These are phyloP conservation scores for Paratilapia polleni DNA, from an alignment of 2,113 vertebrate species.

Conservation along the genomic window DNA sequence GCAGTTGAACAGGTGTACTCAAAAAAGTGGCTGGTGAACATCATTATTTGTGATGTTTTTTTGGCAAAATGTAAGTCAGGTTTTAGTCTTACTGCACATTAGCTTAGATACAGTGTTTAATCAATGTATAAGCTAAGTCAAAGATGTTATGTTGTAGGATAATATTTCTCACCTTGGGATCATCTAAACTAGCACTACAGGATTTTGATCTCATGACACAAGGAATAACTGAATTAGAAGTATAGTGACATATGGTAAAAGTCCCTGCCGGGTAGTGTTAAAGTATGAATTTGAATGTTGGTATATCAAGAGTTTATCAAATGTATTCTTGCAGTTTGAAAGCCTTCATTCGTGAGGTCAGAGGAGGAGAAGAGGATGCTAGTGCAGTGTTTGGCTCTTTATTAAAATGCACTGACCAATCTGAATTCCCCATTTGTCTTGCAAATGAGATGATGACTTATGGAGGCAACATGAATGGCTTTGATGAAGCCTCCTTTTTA, in stretches of 20 bases:
- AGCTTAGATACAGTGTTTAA: not conserved
- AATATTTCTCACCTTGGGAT: not conserved
- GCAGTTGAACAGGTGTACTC: not conserved
- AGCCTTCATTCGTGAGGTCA: not conserved
- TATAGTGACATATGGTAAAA: not conserved
- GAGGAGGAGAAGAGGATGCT: conserved; percentile 4
- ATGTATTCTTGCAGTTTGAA: not conserved
- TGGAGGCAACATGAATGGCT: conserved; percentile 72
- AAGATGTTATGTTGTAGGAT: no score
- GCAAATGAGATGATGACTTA: conserved; percentile 78
- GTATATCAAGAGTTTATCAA: not conserved
- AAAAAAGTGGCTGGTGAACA: not conserved
- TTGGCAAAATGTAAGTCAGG: not conserved
- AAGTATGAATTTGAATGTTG: conserved; percentile 6
- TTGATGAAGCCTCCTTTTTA: conserved; percentile 74
- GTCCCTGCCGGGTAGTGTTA: not conserved
- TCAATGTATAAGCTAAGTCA: not conserved
- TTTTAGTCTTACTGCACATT: not conserved
- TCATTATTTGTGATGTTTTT: not conserved
- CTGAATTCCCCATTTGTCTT: conserved; percentile 74
- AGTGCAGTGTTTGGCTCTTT: conserved; percentile 42
- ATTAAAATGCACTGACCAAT: conserved; percentile 70
- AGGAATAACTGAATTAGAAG: not conserved
- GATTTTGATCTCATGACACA: not conserved
- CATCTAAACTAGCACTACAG: not conserved